phyloP scores from a whole-genome alignment of 2,797 vertebrate genomes.

The Cryptoblepharus egeriae region DNA sequence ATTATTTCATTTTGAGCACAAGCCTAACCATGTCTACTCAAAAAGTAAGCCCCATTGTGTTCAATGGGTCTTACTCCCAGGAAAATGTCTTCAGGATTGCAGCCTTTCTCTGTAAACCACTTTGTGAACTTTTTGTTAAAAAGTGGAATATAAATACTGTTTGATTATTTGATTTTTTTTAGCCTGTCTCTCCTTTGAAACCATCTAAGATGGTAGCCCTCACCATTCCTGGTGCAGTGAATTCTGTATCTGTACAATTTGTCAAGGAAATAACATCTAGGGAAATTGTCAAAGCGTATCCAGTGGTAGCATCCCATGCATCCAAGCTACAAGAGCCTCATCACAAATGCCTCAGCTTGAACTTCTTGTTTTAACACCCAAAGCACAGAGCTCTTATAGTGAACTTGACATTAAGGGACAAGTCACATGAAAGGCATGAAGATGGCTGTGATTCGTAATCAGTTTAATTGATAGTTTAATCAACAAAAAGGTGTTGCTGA shows the following conservation, averaged over 20 bases:
- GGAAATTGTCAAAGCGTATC: not conserved
- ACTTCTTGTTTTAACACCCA: not conserved
- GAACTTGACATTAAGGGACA: not conserved
- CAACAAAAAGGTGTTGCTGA: not conserved
- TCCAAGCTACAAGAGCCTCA: not conserved
- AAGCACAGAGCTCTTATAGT: not conserved
- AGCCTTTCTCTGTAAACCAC: too few species aligned
- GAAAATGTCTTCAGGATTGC: too few species aligned
- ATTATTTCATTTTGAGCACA: too few species aligned
- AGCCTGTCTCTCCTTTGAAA: too few species aligned
- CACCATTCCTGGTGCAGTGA: not conserved
- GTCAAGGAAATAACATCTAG: not conserved
- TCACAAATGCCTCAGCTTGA: not conserved
- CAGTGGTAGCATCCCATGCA: not conserved
- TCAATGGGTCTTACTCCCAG: too few species aligned
- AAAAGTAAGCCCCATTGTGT: too few species aligned
- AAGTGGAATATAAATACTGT: too few species aligned
- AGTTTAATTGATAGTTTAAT: not conserved
- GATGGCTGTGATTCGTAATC: too few species aligned
- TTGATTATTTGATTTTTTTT: too few species aligned
- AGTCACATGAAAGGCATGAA: not conserved
- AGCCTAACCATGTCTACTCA: too few species aligned
- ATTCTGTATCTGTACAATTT: not conserved
- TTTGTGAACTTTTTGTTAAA: too few species aligned
- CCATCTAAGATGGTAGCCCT: too few species aligned